Conservation (phyloP, 2,113 vertebrate genomes). For the Colossoma macropomum region DNA sequence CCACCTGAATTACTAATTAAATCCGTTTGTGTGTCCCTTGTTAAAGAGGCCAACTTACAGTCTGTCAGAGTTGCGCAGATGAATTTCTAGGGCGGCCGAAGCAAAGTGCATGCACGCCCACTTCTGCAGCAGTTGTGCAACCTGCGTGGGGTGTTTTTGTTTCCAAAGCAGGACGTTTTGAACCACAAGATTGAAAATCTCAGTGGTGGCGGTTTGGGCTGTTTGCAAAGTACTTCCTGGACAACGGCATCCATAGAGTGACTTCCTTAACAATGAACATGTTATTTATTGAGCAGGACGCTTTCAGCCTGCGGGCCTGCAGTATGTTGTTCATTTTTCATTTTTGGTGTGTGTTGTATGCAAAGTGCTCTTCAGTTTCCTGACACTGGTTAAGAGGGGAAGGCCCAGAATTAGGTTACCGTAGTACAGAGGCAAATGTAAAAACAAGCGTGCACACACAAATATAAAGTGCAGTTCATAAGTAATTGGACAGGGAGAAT, state of each 20-base stretch:
- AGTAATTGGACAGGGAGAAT: no score
- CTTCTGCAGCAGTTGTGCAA: not conserved
- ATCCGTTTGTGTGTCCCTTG: not conserved
- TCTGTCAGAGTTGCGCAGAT: not conserved
- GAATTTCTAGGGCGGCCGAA: not conserved
- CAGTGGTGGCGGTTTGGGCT: not conserved
- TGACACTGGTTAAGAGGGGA: not conserved
- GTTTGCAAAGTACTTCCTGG: conserved; percentile 14
- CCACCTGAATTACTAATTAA: not conserved
- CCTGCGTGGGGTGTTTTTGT: conserved; percentile 7
- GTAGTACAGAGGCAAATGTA: not conserved
- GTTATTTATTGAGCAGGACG: not conserved
- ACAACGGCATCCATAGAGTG: not conserved
- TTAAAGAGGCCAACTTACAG: not conserved
- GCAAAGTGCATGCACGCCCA: not conserved
- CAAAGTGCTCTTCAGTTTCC: not conserved
- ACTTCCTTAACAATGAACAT: conserved; percentile 30
- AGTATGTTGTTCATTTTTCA: not conserved
- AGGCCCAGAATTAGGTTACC: not conserved
- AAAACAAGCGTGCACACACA: not conserved
- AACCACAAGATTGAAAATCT: not conserved
- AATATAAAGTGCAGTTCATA: not conserved
- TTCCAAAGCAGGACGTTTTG: conserved; percentile 4
- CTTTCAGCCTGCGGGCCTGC: not conserved
- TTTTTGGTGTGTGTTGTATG: not conserved